A percentile compares a stretch with the other conserved stretches of the same genome.
Conservation (phyloP, 2,888 invertebrate species). For the Apamea monoglypha region DNA sequence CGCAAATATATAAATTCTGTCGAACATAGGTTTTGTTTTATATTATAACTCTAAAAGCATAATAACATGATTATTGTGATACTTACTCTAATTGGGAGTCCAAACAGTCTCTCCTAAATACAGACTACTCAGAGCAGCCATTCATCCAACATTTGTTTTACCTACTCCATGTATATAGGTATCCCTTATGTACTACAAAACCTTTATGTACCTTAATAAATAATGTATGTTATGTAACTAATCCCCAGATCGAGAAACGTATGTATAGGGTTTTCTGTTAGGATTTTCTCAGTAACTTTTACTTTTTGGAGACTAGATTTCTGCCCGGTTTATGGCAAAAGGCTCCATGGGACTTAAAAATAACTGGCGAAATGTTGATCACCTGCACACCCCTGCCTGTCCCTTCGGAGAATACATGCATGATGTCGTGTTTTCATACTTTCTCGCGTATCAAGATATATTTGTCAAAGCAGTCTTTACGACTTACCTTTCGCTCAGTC, state of each 20-base stretch:
- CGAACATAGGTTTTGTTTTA: no score
- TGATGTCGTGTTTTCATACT: not conserved
- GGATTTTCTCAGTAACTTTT: not conserved
- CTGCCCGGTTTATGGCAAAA: no score
- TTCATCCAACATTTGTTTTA: not conserved
- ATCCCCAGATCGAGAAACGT: not conserved
- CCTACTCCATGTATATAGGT: not conserved
- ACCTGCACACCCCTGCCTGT: not conserved
- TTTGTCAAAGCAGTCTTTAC: slow-evolving; percentile 25
- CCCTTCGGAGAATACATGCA: not conserved
- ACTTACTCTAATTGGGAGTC: not conserved
- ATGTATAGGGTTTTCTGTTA: not conserved
- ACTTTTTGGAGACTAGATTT: not conserved
- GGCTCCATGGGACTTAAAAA: not conserved
- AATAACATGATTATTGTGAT: no score
- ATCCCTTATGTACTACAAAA: not conserved
- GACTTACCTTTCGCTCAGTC: slow-evolving; percentile 27
- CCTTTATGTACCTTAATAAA: not conserved
- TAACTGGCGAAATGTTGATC: not conserved
- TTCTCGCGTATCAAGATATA: slow-evolving; percentile 18
- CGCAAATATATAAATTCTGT: no score
- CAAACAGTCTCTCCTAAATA: not conserved
- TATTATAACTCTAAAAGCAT: no score
- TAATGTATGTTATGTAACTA: not conserved
- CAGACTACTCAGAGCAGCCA: not conserved